A percentile compares a stretch with the other conserved stretches of the same genome.
Conservation (phyloP, 2,888 invertebrate species). For the Orchesella flavescens region DNA sequence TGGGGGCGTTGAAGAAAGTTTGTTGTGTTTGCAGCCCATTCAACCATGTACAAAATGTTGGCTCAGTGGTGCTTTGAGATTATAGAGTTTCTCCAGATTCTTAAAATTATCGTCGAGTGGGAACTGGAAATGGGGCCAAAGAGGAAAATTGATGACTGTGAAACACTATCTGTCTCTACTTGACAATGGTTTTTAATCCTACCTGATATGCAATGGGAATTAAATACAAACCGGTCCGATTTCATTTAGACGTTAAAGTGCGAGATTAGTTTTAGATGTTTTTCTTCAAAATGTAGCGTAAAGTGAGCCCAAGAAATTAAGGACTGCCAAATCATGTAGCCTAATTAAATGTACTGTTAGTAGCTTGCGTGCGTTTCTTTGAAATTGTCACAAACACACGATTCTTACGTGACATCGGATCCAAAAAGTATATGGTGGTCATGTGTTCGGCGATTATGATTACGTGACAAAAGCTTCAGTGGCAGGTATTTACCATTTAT, state of each 20-base stretch:
- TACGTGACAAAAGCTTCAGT: no score
- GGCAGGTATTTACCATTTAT: no score
- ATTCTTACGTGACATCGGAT: neutral
- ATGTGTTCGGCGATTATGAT: conserved; percentile 1
- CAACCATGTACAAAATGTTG: conserved; percentile 48
- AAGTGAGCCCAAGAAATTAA: no score
- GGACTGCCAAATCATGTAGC: neutral
- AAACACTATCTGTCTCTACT: no score
- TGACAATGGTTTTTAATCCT: no score
- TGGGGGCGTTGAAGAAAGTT: no score
- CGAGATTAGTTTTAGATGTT: neutral
- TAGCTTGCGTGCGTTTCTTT: neutral
- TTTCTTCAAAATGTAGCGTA: no score
- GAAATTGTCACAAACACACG: no score
- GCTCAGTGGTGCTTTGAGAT: conserved; percentile 56
- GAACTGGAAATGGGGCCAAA: conserved; percentile 51
- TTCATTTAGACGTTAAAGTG: neutral
- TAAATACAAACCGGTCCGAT: neutral
- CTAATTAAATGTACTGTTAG: conserved; percentile 27
- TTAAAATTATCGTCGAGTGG: conserved; percentile 59
- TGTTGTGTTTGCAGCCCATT: no score
- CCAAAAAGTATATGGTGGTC: neutral
- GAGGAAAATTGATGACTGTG: neutral
- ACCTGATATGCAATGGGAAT: no score
- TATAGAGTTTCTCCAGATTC: conserved; percentile 53